Evolutionary conservation across 2,113 vertebrate genomes (phyloP).

Genomic region (Peromyscus californicus): DNA sequence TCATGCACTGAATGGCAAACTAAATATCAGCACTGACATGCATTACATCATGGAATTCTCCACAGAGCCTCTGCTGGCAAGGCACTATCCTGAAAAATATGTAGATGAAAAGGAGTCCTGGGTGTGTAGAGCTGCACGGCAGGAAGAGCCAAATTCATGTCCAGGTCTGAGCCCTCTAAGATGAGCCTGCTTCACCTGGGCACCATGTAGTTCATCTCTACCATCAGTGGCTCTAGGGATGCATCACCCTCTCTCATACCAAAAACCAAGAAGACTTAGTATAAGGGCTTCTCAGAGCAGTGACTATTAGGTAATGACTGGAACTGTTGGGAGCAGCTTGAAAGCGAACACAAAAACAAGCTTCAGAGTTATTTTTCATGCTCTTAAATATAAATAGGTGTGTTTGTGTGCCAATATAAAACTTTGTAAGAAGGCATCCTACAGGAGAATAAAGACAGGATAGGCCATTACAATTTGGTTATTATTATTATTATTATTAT

Average conservation of each 20-base stretch:
- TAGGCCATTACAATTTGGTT: background rate
- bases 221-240: background rate
- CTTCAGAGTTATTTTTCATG: background rate
- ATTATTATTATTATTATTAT: background rate
- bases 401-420: background rate
- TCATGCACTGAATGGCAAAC: background rate
- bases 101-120: background rate
- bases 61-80: background rate
- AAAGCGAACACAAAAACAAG: background rate
- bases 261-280: background rate
- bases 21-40: background rate
- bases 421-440: background rate
- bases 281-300: background rate
- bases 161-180: background rate
- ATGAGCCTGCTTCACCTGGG: background rate
- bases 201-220: fast-evolving
- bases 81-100: background rate
- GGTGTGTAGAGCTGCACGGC: background rate
- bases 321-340: background rate
- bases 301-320: background rate
- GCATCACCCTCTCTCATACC: fast-evolving
- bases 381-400: background rate
- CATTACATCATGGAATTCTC: background rate
- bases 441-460: background rate
- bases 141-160: background rate